Percentiles rank a stretch among this genome's conserved stretches.
These are phyloP conservation scores for Lasioglossum albipes DNA, from an alignment of 1,140 invertebrate species.

Conservation along the genomic window DNA sequence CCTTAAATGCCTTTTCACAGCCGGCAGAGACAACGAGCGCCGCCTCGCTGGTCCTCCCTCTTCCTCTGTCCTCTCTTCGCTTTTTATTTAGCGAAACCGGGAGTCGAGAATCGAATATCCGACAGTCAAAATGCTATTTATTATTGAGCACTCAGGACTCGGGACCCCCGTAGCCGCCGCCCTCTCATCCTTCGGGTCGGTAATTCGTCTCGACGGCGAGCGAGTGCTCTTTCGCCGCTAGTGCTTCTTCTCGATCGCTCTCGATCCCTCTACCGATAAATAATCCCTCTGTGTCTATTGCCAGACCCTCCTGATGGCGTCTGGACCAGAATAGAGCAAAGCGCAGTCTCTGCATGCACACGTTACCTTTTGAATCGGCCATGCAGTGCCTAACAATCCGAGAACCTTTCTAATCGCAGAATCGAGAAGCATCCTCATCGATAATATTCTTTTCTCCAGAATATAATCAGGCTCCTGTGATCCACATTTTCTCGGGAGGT, in stretches of 20 bases:
- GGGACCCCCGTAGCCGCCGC: not conserved
- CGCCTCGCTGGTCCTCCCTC: not conserved
- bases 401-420: too few relatives aligned
- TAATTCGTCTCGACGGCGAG: constrained; percentile 14
- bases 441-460: too few relatives aligned
- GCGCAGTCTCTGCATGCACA: too few relatives aligned
- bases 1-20: constrained; percentile 62
- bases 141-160: constrained; percentile 44
- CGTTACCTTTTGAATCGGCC: too few relatives aligned
- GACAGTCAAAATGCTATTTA: constrained; percentile 63
- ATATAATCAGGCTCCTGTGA: too few relatives aligned
- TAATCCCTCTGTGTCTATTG: too few relatives aligned
- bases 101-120: constrained; percentile 62
- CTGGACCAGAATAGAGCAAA: too few relatives aligned
- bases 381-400: too few relatives aligned
- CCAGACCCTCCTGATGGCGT: too few relatives aligned
- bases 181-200: not conserved
- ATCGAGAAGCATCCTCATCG: too few relatives aligned
- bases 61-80: constrained; percentile 6
- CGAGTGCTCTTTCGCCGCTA: not conserved
- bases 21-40: constrained; percentile 49
- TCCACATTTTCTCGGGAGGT: not conserved
- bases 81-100: constrained; percentile 35
- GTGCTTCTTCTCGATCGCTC: not conserved
- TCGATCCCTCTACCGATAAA: not conserved